Conservation (phyloP, 2,113 vertebrate genomes). For the Lasiurus borealis region DNA sequence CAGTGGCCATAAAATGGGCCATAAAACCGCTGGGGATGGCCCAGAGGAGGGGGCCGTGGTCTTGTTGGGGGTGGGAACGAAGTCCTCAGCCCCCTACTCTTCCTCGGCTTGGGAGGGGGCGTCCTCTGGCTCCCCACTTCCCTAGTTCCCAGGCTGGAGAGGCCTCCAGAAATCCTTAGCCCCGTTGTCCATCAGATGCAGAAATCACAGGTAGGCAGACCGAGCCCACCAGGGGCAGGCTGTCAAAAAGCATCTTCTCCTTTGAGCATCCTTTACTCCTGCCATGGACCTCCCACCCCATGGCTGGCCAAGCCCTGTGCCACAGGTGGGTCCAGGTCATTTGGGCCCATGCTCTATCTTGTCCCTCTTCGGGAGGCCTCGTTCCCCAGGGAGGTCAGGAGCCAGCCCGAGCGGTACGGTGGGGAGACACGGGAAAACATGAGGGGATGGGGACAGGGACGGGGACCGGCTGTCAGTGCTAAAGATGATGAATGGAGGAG, state of each 20-base stretch:
- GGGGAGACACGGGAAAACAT: conserved; percentile 48
- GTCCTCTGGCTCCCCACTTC: conserved; percentile 45
- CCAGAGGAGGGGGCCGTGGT: conserved; percentile 72
- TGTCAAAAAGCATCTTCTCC: neutral
- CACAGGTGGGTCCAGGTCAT: conserved; percentile 57
- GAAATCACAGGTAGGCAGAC: neutral
- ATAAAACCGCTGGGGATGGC: conserved; percentile 86
- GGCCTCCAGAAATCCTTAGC: neutral
- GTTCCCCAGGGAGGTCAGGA: conserved; percentile 55
- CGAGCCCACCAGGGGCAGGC: neutral
- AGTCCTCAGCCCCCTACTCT: conserved; percentile 54
- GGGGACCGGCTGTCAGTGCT: conserved; percentile 94
- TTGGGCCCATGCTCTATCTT: neutral
- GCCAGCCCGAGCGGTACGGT: conserved; percentile 30
- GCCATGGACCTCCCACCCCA: neutral
- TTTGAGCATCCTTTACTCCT: neutral
- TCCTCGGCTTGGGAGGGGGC: neutral
- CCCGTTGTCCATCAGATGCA: neutral
- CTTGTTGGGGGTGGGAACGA: conserved; percentile 61
- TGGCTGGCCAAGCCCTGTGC: neutral
- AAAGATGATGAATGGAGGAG: conserved; percentile 99
- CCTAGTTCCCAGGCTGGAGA: neutral
- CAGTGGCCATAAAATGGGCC: conserved; percentile 90
- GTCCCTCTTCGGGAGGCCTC: neutral
- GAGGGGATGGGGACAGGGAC: conserved; percentile 75